These are phyloP conservation scores for Andrena dorsata DNA, from an alignment of 2,888 invertebrate genomes.

Conservation along the genomic window DNA sequence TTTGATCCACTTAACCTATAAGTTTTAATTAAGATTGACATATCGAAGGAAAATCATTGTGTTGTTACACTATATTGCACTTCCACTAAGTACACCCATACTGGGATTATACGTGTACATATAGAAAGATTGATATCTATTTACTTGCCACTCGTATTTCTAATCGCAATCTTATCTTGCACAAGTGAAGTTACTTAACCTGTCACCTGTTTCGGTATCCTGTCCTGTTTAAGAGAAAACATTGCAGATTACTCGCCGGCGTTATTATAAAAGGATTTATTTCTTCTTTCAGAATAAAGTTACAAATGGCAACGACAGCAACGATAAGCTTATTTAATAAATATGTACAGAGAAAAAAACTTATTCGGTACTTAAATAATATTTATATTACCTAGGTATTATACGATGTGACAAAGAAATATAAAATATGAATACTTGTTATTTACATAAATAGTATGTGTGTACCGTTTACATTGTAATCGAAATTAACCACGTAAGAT, in stretches of 20 bases:
- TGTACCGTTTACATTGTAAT: background rate
- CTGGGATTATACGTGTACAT: background rate
- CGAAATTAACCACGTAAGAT: slow-evolving; percentile 85
- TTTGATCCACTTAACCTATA: slow-evolving; percentile 26
- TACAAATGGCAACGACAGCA: background rate
- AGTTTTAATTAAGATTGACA: background rate
- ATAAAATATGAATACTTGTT: slow-evolving; percentile 7
- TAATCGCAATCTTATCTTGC: slow-evolving; percentile 17
- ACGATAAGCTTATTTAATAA: background rate
- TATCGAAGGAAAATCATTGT: background rate
- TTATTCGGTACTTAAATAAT: too few relatives aligned
- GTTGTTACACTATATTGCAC: background rate
- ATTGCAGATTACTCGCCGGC: background rate
- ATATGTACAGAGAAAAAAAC: background rate
- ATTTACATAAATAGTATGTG: background rate
- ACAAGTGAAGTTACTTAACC: background rate
- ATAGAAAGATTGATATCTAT: background rate
- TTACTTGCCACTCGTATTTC: background rate
- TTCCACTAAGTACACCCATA: background rate
- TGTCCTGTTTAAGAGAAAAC: background rate
- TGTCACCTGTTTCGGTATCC: background rate
- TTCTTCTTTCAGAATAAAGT: background rate
- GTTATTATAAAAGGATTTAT: slow-evolving; percentile 5
- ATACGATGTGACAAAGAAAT: too few relatives aligned
- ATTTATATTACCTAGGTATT: too few relatives aligned